Evolutionary conservation across 2,113 vertebrate species (phyloP).

Genomic region (Potamarius usumacintae): DNA sequence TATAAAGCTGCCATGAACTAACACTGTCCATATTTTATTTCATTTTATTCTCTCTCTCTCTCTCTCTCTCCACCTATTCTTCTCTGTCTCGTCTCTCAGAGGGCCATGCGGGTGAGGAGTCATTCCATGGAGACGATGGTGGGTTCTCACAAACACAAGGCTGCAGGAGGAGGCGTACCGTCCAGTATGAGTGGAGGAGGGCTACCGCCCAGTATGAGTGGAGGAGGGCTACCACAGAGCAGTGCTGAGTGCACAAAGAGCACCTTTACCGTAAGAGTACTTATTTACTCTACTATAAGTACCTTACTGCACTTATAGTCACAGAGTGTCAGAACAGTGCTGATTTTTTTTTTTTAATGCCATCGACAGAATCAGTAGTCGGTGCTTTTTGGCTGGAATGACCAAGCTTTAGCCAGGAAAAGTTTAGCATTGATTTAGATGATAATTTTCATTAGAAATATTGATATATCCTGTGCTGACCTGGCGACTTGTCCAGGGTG

Average conservation of each 20-base stretch:
- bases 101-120: conserved; percentile 94
- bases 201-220: conserved; percentile 89
- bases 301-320: background rate
- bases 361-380: background rate
- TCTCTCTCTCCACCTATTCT: background rate
- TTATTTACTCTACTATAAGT: background rate
- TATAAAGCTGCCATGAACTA: background rate
- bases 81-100: conserved; percentile 66
- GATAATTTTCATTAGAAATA: too few species aligned
- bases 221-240: conserved; percentile 84
- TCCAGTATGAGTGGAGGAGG: conserved; percentile 86
- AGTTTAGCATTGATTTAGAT: background rate
- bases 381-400: background rate
- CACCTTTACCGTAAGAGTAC: conserved; percentile 77
- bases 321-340: background rate
- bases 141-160: conserved; percentile 83
- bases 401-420: background rate
- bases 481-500: too few species aligned
- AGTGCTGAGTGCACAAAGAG: conserved; percentile 79
- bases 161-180: conserved; percentile 77
- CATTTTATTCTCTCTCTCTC: background rate
- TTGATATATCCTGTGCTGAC: too few species aligned
- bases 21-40: background rate
- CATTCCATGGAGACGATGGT: conserved; percentile 99
- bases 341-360: background rate